Conservation (phyloP, 1,140 invertebrate genomes). For the Metopolophium dirhodum region DNA sequence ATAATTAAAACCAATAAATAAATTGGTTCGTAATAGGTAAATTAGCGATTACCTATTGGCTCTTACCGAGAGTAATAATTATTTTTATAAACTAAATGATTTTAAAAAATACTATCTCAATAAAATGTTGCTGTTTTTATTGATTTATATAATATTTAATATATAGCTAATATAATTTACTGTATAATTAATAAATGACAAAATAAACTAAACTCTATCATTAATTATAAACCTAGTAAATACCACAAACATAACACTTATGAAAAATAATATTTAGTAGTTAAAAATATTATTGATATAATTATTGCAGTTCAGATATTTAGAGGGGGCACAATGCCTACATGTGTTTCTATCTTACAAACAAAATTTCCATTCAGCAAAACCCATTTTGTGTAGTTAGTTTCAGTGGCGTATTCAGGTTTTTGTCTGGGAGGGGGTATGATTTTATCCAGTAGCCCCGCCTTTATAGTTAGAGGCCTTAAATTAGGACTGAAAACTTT, state of each 20-base stretch:
- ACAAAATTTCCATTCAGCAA: background rate
- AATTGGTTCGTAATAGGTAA: background rate
- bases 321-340: background rate
- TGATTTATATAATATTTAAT: background rate
- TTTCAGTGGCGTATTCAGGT: too few relatives aligned
- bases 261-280: constrained; percentile 42
- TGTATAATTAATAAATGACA: constrained; percentile 32
- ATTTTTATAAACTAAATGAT: background rate
- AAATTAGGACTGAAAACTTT: too few relatives aligned
- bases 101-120: background rate
- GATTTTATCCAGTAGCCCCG: too few relatives aligned
- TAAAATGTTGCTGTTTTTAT: constrained; percentile 26
- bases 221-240: background rate
- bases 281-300: constrained; percentile 27
- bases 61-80: background rate
- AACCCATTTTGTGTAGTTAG: background rate
- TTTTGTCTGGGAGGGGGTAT: too few relatives aligned
- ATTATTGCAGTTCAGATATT: constrained; percentile 46
- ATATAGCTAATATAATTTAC: background rate
- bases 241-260: constrained; percentile 3
- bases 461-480: too few relatives aligned
- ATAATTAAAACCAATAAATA: constrained; percentile 26
- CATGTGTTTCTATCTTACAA: background rate
- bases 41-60: background rate
- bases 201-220: constrained; percentile 38